phyloP scores from a whole-genome alignment of 2,113 vertebrate genomes.

The Alligator mississippiensis region DNA sequence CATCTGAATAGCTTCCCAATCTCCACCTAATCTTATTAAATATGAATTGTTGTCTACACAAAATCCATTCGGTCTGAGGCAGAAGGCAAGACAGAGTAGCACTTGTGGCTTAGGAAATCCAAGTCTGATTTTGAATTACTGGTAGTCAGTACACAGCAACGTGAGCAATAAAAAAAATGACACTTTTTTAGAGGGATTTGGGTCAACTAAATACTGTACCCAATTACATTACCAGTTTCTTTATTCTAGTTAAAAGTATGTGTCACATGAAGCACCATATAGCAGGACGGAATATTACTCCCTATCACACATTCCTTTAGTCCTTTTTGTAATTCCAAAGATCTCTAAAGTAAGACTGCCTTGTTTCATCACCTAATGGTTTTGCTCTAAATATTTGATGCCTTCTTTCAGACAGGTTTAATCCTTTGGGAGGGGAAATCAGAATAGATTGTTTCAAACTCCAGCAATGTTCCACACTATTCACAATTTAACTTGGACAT shows the following conservation, averaged over 20 bases:
- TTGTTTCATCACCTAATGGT: not conserved
- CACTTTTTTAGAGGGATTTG: not conserved
- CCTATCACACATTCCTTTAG: not conserved
- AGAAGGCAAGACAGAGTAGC: too few relatives aligned
- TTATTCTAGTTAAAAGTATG: not conserved
- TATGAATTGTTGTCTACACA: not conserved
- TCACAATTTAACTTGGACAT: not conserved
- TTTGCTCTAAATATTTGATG: not conserved
- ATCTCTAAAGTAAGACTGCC: not conserved
- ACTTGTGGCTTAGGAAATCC: not conserved
- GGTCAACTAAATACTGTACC: not conserved
- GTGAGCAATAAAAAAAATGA: not conserved
- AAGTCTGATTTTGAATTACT: not conserved
- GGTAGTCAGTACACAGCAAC: not conserved
- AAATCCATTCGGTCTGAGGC: not conserved
- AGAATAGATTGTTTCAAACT: not conserved
- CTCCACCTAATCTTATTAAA: not conserved
- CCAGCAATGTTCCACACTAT: not conserved
- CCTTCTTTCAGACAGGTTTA: not conserved
- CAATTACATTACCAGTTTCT: not conserved
- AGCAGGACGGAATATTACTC: fast-evolving
- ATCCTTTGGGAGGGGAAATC: not conserved
- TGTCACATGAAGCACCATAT: not conserved
- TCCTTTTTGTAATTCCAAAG: not conserved
- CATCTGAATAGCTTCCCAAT: not conserved